A percentile compares a stretch with the other conserved stretches of the same genome.
Evolutionary conservation across 2,113 vertebrate species (phyloP).

Genomic region (Plectropomus leopardus): DNA sequence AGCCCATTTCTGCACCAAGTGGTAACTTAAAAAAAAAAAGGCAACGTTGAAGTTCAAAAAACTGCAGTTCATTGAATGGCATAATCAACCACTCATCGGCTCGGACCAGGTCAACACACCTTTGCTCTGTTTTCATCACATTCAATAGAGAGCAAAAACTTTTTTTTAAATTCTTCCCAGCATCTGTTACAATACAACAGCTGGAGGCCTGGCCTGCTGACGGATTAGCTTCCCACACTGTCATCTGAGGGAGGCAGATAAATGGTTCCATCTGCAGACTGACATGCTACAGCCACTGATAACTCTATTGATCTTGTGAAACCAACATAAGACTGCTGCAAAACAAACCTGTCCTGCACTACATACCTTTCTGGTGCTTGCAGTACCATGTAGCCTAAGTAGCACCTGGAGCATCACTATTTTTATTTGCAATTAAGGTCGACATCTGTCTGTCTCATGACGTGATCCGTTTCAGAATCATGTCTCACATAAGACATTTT

Average conservation of each 20-base stretch:
- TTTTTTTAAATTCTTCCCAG: not conserved
- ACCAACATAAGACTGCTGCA: not conserved
- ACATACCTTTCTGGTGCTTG: not conserved
- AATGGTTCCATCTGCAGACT: not conserved
- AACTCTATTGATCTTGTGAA: not conserved
- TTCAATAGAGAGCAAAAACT: not conserved
- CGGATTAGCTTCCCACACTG: not conserved
- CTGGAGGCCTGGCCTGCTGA: not conserved
- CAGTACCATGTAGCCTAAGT: not conserved
- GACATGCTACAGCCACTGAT: no score
- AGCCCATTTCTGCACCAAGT: no score
- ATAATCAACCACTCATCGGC: not conserved
- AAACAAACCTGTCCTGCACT: not conserved
- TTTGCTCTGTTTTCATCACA: not conserved
- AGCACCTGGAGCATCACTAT: not conserved
- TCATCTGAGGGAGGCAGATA: not conserved
- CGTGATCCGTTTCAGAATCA: not conserved
- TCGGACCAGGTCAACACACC: not conserved
- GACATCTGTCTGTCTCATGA: not conserved
- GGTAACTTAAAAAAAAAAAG: no score
- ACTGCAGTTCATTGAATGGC: no score
- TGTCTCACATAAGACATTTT: not conserved
- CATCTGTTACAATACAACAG: not conserved
- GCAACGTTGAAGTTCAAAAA: no score
- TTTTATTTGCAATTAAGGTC: not conserved